Evolutionary conservation across 1,140 invertebrate species (phyloP).

Genomic region (Trichonephila clavata): DNA sequence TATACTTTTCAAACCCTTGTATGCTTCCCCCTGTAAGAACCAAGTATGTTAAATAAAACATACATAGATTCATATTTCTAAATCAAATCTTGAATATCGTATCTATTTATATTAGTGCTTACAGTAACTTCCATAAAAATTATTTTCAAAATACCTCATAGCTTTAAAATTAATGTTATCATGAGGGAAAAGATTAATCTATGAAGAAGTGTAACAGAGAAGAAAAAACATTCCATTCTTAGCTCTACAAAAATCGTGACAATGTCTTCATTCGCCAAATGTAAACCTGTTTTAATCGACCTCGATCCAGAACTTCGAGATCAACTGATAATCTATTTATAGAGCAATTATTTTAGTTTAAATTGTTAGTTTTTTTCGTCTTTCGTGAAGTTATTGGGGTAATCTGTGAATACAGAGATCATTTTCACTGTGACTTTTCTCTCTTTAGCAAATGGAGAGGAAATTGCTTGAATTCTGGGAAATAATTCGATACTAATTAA

Average conservation of each 20-base stretch:
- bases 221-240: not conserved
- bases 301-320: constrained; percentile 25
- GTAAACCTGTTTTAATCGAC: constrained; percentile 21
- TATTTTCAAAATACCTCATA: no score
- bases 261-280: constrained; percentile 21
- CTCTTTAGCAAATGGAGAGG: no score
- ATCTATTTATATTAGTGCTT: no score
- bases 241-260: not conserved
- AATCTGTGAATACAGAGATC: not conserved
- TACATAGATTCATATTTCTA: no score
- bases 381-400: not conserved
- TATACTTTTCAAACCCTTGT: no score
- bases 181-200: not conserved
- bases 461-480: no score
- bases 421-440: not conserved
- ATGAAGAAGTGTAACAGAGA: not conserved
- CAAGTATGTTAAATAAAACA: no score
- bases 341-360: constrained; percentile 39
- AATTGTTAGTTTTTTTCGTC: not conserved
- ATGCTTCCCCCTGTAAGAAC: no score
- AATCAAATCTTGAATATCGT: no score
- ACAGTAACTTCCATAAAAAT: no score
- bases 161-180: no score
- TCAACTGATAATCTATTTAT: constrained; percentile 15
- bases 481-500: no score